Evolutionary conservation across 2,888 invertebrate genomes (phyloP), one percentile per base, ranked within the genome.

Genomic region (Amiota mariae): DNA sequence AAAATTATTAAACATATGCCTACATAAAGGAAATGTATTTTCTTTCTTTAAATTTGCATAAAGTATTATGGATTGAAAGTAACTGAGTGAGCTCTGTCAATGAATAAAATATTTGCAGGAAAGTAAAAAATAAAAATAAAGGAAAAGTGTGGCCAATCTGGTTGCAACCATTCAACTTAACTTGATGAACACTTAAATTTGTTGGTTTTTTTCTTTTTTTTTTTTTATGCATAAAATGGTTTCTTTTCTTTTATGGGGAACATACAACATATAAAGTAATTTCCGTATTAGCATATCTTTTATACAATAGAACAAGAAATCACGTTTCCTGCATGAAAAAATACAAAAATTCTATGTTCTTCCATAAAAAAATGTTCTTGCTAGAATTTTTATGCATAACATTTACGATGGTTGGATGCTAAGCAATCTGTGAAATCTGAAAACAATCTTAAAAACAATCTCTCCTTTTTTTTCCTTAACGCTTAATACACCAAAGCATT

Each of bases 201-300:
- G 12, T 47, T 47, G 48, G n/a, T 24, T 24, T 24, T 24, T 24
- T 24, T 24, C 3, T 24, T 24, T 24, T 24, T 2, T 24, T 24
- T 24, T 15, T 18, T 66, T 12, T 48, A 10, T 66, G 66, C 36
- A 36, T 46, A 13, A 63, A 9, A n/a, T 63, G 12, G 8, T 68
- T 68, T 24, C 54, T 47, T 48, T 68, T 36, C 36, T 36, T 36
- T 36, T 36, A 36, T 36, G 36, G 36, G 36, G 8, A 36, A 36
- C 36, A 36, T 36, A 6, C 6, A 13, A 51, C 51, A 51, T 54
- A 54, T 68, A 68, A 68, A 54, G 67, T 68, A 68, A 68, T 68
- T 68, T 68, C 67, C 67, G 67, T 24, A 68, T 68, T 68, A 68
- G 67, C 67, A 68, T 68, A 68, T 68, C 67, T 68, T 20, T 8